Percentiles rank a stretch among this genome's conserved stretches.
Evolutionary conservation across 2,113 vertebrate species (phyloP).

Genomic region (Cyprinus carpio): DNA sequence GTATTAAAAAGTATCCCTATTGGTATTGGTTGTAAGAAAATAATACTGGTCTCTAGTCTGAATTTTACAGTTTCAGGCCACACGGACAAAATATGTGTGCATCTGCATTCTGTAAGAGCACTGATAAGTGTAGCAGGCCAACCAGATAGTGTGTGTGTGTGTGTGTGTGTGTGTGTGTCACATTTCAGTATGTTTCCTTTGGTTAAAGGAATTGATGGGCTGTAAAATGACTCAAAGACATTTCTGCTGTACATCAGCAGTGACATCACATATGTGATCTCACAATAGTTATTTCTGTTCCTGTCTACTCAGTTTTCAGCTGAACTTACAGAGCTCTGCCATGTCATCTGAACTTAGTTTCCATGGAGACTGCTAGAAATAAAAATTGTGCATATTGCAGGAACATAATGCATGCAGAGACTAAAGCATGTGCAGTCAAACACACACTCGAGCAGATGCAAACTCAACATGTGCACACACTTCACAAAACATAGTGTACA

Average conservation of each 20-base stretch:
- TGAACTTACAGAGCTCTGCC: slow-evolving; percentile 14
- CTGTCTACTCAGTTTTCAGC: slow-evolving; percentile 39
- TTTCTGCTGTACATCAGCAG: neutral
- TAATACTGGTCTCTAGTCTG: neutral
- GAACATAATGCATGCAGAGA: neutral
- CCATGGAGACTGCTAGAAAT: slow-evolving; percentile 39
- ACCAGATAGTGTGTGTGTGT: neutral
- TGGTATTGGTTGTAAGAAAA: neutral
- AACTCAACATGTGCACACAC: neutral
- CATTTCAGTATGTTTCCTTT: neutral
- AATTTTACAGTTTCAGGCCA: neutral
- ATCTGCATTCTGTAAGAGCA: neutral
- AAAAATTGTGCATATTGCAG: slow-evolving; percentile 1
- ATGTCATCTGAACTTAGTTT: slow-evolving; percentile 46
- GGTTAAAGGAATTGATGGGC: neutral
- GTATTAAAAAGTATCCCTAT: neutral
- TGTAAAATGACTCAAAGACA: neutral
- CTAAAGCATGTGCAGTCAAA: neutral
- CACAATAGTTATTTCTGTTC: slow-evolving; percentile 41
- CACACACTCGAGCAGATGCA: slow-evolving; percentile 1
- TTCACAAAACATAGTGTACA: neutral
- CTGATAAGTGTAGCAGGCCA: neutral
- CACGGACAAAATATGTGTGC: neutral
- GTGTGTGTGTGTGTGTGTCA: neutral
- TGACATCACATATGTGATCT: neutral